Evolutionary conservation across 1,140 invertebrate species (phyloP).

Genomic region (Mamestra configurata): DNA sequence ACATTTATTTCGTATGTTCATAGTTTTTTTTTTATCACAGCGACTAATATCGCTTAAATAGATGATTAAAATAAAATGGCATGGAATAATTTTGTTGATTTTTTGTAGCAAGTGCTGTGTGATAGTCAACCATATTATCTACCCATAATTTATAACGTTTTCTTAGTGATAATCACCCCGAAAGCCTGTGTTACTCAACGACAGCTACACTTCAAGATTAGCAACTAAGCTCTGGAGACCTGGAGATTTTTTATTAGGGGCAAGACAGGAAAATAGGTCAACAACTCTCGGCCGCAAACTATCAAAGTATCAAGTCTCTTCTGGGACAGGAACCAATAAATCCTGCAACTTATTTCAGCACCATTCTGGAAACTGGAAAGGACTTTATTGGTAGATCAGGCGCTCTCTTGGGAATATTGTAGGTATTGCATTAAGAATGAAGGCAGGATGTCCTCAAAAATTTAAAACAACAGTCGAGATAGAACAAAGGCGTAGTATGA

Average conservation of each 20-base stretch:
- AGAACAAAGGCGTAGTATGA: too few species aligned
- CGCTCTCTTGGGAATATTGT: neutral
- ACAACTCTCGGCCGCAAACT: neutral
- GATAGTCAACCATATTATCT: too few species aligned
- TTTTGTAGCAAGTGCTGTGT: too few species aligned
- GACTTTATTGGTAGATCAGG: neutral
- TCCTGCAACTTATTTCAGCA: neutral
- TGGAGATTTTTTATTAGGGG: neutral
- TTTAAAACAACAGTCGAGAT: too few species aligned
- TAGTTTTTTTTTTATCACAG: too few species aligned
- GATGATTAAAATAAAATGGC: too few species aligned
- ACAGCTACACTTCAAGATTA: neutral
- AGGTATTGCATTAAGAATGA: too few species aligned
- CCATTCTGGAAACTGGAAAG: neutral
- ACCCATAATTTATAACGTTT: too few species aligned
- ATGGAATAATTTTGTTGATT: too few species aligned
- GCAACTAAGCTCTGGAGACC: neutral
- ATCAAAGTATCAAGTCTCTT: neutral
- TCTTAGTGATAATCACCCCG: neutral
- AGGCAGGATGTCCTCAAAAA: too few species aligned
- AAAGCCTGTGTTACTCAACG: neutral
- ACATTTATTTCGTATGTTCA: too few species aligned
- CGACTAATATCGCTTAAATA: too few species aligned
- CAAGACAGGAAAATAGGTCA: slow-evolving; percentile 1
- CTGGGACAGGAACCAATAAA: neutral